A percentile compares a stretch with the other conserved stretches of the same genome.
These are phyloP conservation scores for Oligia fasciuncula DNA, from an alignment of 2,888 invertebrate genomes.

Conservation along the genomic window DNA sequence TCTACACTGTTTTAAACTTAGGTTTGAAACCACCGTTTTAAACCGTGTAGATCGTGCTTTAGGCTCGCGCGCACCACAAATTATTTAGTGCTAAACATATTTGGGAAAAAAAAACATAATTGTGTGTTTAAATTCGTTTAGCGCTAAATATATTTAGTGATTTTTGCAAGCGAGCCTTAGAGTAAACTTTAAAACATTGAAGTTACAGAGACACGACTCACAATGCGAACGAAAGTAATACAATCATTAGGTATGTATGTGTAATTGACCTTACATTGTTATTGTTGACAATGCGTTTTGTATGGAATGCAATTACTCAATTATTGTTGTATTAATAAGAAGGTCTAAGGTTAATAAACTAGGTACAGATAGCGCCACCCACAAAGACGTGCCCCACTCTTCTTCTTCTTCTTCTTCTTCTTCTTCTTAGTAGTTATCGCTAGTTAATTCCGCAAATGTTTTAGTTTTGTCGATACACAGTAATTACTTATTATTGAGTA, in stretches of 20 bases:
- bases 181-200: conserved; percentile 2
- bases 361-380: too few relatives aligned
- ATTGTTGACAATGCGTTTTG: conserved; percentile 37
- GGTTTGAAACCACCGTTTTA: too few relatives aligned
- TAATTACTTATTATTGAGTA: too few relatives aligned
- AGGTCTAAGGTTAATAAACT: background rate
- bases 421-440: too few relatives aligned
- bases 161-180: background rate
- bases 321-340: conserved; percentile 2
- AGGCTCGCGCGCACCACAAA: background rate
- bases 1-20: too few relatives aligned
- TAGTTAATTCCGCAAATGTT: too few relatives aligned
- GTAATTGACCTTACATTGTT: conserved; percentile 17
- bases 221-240: conserved; percentile 7
- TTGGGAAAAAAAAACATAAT: background rate
- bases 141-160: background rate
- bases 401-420: too few relatives aligned
- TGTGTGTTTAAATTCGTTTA: background rate
- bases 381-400: too few relatives aligned
- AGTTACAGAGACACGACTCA: conserved; percentile 6
- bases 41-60: background rate
- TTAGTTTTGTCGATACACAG: too few relatives aligned
- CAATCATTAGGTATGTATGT: conserved; percentile 22
- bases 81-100: background rate
- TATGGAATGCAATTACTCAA: conserved; percentile 49